These are phyloP conservation scores for Halocaridina rubra DNA, from an alignment of 2,888 invertebrate genomes.

Conservation along the genomic window DNA sequence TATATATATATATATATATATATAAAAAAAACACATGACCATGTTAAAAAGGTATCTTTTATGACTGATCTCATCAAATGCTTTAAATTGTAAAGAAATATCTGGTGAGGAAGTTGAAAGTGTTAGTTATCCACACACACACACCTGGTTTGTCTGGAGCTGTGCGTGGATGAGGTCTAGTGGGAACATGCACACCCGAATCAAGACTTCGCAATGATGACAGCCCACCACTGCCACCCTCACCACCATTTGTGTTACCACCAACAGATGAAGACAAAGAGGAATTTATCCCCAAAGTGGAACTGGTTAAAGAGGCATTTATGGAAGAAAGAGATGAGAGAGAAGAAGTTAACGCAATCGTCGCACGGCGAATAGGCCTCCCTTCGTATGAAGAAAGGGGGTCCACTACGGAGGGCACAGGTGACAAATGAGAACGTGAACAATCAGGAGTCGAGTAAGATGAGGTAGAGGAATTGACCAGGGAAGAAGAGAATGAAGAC, in stretches of 20 bases:
- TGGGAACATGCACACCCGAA: constrained; percentile 29
- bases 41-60: too few relatives aligned
- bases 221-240: constrained; percentile 10
- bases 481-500: constrained; percentile 1
- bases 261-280: constrained; percentile 10
- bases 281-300: neutral
- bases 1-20: too few relatives aligned
- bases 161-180: constrained; percentile 32
- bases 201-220: constrained; percentile 27
- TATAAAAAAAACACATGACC: too few relatives aligned
- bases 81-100: neutral
- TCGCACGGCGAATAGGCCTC: constrained; percentile 24
- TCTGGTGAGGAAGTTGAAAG: constrained; percentile 16
- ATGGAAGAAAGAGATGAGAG: constrained; percentile 10
- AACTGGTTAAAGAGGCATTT: neutral
- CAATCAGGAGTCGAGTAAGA: neutral
- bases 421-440: neutral
- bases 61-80: too few relatives aligned
- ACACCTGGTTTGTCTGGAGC: constrained; percentile 44
- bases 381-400: constrained; percentile 8
- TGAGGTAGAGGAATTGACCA: constrained; percentile 4
- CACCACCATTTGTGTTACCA: constrained; percentile 11
- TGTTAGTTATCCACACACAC: constrained; percentile 21
- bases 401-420: neutral
- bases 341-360: constrained; percentile 40